Base-by-base conservation (phyloP, 2,888 invertebrate genomes). In the Chydorus sphaericus region DNA sequence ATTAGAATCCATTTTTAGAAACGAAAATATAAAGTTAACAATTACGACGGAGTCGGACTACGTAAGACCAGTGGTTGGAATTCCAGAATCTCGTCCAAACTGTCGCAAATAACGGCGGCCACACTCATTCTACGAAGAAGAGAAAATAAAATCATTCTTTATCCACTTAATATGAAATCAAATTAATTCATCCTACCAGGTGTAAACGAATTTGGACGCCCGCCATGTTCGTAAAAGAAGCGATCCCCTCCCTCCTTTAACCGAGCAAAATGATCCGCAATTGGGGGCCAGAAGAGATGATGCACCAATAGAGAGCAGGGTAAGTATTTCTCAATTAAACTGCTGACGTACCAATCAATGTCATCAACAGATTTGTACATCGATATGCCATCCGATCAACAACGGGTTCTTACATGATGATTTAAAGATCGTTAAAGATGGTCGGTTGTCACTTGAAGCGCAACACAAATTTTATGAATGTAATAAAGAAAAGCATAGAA, bases 231-330 rank as follows among this genome's bases (percentile, higher is more conserved):
- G 64, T 79, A 91, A 79, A 88, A 92, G 70, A 78, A 90, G 59
- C 91, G 75, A 70, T 93, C 93, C 0, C n/a, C n/a, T n/a, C 88
- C 89, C 7, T 79, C 83, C 63, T 90, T 78, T 0, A 90, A 84
- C 60, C 86, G 77, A 66, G 80, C 84, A 73, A 92, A 92, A 71
- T 92, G 91, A 66, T 85, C 86, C 0, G 84, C 83, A 4, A 92
- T 71, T 61, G 93, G 83, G 67, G 91, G 91, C 2, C 88, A 76
- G 75, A 85, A 90, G 0, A 91, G 90, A 1, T n/a, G n/a, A n/a
- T 91, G 91, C 0, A 92, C 92, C 0, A 84, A 77, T 49, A 85
- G 74, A 0, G 89, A 80, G 0, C 84, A 88, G 0, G 79, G 78
- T 1, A 88, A 82, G 57, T 82, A 81, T 1, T 71, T 70, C 69